Evolutionary conservation across 2,113 vertebrate species (phyloP), one percentile per base, ranked within the genome.

Genomic region (Corythornis vintsioides): DNA sequence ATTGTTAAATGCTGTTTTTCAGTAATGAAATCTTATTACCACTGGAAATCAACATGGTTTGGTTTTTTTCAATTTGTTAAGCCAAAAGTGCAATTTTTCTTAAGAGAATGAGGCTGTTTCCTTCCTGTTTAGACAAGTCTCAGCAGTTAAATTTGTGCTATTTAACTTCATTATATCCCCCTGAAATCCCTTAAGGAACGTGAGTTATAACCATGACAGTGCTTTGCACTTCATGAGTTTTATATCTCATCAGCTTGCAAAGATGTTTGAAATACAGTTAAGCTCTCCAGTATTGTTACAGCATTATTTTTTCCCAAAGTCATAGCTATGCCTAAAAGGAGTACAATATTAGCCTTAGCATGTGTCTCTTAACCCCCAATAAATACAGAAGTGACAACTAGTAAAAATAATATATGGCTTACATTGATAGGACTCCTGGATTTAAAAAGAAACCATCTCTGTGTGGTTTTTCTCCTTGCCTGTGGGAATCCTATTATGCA

Each of bases 1-100:
- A 74, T 35, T 89, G 56, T 89, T 86, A 80, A 76, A 59, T 74
- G 22, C 22, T 67, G 59, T 24, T 95, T 83, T 92, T 91, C 90
- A 71, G 33, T 74, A 83, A 15, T 21, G 60, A 91, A 38, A n/a
- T 55, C 55, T 35, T 85, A 60, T 83, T 86, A 48, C 52, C 43
- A 33, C 56, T 48, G 56, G 22, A 91, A 93, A 74, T 89, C 29
- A 71, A 24, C 2, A 3, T 33, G n/a, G 6, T 2, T 66, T 86
- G 38, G 9, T 88, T 89, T 80, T 9, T 61, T 89, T 55, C 55
- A 56, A 38, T 75, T 89, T 82, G 20, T 92, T 76, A 73, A 86
- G 29, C 21, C 28, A 15, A 29, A 88, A 60, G 28, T 43, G 25
- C 28, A n/a, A 2, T 73, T 88, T 86, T 82, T 89, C 81, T 79